Base-by-base conservation (phyloP, 2,888 invertebrate species). In the Drosophila niveifrons region DNA sequence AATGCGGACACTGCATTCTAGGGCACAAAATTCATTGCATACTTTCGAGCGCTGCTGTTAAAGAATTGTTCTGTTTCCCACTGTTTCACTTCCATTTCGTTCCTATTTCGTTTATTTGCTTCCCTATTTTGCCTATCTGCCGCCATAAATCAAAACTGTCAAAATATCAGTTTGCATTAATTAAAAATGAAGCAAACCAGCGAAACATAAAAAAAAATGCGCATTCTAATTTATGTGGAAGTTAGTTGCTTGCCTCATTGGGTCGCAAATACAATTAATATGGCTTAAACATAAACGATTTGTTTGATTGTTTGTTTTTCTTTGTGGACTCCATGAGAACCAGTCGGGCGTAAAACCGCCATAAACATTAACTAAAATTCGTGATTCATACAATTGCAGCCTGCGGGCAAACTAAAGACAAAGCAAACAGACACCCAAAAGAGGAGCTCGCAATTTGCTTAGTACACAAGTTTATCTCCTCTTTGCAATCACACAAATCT, bases 151-250 rank as follows among this genome's bases (percentile, higher is more conserved):
- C 75, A 61, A 43, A 69, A 69, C 63, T 47, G 84, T 63, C 80
- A 48, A 34, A 29, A 34, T 63, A 50, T 28, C 43, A 50, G 66
- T 58, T 69, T 66, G 84, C 73, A 83, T 81, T 76, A 76, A 76
- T 84, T 73, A 68, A 83, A 75, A 75, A 23, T 43, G 53, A 39
- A 39, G 29, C 13, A 17, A 23, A 23, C 1, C 6, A 23, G 23
- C 18, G 18, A 23, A 23, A 13, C 1, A 58, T 10, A 51, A 31
- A 29, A 23, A 51, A 39, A 29, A 57, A 17, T 13, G 63, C 56
- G 65, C 76, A 76, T 82, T 82, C 82, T 86, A 82, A 86, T 81
- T 86, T 78, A 76, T 74, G 73, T 72, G 65, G 18, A 56, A 47
- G 69, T 68, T 73, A 50, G n/a, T 36, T 36, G 31, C 10, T 64